Evolutionary conservation across 2,888 invertebrate species (phyloP).

Genomic region (Lepidochitona cinerea): DNA sequence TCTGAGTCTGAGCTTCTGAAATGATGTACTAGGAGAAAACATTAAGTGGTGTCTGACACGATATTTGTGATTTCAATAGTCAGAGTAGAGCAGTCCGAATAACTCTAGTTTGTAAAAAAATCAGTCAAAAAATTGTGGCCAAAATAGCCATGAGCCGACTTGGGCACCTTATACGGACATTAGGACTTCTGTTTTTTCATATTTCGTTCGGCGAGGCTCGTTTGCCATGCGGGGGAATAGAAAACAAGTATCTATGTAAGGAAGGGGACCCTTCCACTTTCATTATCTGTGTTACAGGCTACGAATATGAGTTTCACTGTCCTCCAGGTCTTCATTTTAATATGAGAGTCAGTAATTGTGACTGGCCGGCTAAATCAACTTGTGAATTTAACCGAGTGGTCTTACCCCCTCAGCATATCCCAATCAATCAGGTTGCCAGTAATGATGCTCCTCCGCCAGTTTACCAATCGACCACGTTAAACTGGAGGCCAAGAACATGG

Average conservation of each 20-base stretch:
- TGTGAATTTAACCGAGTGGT: conserved; percentile 18
- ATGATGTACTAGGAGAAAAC: no score
- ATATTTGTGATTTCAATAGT: no score
- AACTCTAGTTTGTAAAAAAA: no score
- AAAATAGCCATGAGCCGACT: no score
- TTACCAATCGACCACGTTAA: neutral
- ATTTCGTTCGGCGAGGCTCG: neutral
- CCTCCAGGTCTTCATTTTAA: conserved; percentile 44
- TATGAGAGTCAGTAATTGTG: conserved; percentile 40
- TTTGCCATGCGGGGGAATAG: conserved; percentile 14
- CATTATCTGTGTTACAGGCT: conserved; percentile 34
- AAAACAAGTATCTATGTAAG: conserved; percentile 32
- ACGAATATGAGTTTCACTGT: conserved; percentile 34
- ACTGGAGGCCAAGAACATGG: neutral
- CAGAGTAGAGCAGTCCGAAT: no score
- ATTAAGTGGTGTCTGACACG: no score
- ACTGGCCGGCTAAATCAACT: conserved; percentile 42
- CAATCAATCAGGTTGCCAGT: neutral
- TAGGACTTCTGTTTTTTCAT: no score
- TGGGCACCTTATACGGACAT: no score
- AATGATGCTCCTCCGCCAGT: neutral
- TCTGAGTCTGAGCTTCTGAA: no score
- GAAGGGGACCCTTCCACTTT: conserved; percentile 28
- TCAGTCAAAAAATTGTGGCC: no score
- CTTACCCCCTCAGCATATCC: neutral